phyloP scores from a whole-genome alignment of 92 coral and sea anemone species.

The Actinernus sp. region DNA sequence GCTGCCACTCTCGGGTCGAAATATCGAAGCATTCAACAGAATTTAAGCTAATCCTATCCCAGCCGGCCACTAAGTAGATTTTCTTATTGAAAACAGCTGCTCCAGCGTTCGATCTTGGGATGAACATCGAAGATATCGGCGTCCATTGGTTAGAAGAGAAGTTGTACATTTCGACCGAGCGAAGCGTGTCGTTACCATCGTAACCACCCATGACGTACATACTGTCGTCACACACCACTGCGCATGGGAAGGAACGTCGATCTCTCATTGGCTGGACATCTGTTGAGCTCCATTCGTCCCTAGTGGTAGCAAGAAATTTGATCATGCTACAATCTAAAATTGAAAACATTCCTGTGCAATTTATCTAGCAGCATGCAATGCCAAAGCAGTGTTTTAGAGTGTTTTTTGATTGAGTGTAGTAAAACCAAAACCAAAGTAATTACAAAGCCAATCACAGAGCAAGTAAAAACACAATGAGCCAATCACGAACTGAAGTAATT shows the following conservation, averaged over 20 bases:
- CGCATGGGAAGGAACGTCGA: conserved; percentile 98
- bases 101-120: conserved; percentile 98
- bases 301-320: conserved; percentile 17
- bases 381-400: too few relatives aligned
- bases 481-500: too few relatives aligned
- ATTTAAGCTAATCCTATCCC: conserved; percentile 98
- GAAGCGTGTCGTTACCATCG: conserved; percentile 99
- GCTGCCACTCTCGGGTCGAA: conserved; percentile 89
- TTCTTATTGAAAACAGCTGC: conserved; percentile 98
- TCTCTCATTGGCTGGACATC: conserved; percentile 98
- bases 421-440: too few relatives aligned
- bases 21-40: conserved; percentile 97
- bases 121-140: conserved; percentile 89
- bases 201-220: conserved; percentile 99
- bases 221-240: conserved; percentile 93
- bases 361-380: too few relatives aligned
- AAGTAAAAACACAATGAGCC: too few relatives aligned
- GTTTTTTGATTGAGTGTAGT: too few relatives aligned
- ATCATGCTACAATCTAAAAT: too few relatives aligned
- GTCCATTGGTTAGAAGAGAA: conserved; percentile 90
- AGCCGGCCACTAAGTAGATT: conserved; percentile 97
- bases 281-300: conserved; percentile 97
- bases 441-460: too few relatives aligned
- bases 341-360: too few relatives aligned
- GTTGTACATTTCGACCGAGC: conserved; percentile 94